Evolutionary conservation across 1,140 invertebrate species (phyloP).

Genomic region (Danaus plexippus): DNA sequence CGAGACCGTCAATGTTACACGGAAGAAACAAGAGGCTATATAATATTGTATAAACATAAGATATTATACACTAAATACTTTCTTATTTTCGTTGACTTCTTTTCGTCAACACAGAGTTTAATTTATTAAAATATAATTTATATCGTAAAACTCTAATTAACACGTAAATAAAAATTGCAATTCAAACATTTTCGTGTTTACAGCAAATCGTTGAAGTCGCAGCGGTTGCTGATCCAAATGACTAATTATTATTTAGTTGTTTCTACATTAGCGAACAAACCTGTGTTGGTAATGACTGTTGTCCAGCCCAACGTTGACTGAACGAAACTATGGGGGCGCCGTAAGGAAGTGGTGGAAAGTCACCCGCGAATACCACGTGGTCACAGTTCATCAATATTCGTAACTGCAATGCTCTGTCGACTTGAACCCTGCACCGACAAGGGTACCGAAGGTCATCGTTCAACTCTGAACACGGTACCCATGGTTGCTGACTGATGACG

Average conservation of each 20-base stretch:
- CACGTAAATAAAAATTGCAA: no score
- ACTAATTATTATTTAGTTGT: no score
- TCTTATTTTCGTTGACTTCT: no score
- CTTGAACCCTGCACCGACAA: conserved; percentile 73
- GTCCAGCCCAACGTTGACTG: conserved; percentile 82
- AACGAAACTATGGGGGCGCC: conserved; percentile 83
- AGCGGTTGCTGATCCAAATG: no score
- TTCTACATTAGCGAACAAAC: conserved; percentile 38
- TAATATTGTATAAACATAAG: no score
- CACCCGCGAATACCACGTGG: conserved; percentile 82
- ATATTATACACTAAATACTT: no score
- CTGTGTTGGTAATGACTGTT: conserved; percentile 84
- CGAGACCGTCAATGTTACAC: background rate
- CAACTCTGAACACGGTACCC: conserved; percentile 77
- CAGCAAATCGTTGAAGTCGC: no score
- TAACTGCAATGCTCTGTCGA: conserved; percentile 62
- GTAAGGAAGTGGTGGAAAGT: conserved; percentile 80
- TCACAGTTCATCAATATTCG: conserved; percentile 84
- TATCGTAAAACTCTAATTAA: no score
- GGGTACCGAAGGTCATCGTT: conserved; percentile 76
- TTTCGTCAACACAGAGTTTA: no score
- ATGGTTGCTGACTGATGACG: conserved; percentile 46
- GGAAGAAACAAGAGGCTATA: no score
- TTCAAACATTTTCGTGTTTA: no score
- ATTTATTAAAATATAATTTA: no score